Conservation (phyloP, 2,797 vertebrate species). For the Lagocephalus sceleratus region DNA sequence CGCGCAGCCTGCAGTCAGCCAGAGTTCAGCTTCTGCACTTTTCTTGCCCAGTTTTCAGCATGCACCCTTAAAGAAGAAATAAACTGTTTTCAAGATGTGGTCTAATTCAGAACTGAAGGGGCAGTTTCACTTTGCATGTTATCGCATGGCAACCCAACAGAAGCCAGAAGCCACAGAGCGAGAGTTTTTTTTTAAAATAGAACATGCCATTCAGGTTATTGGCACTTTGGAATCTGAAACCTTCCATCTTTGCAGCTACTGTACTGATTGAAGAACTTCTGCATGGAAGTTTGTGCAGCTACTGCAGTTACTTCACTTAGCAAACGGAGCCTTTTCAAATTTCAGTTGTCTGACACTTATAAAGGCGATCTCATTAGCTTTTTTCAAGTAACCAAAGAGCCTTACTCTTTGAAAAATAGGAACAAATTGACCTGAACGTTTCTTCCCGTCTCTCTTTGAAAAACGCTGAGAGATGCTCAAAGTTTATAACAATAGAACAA, state of each 20-base stretch:
- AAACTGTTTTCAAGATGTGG: slow-evolving; percentile 15
- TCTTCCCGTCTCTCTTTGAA: neutral
- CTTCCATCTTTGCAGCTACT: neutral
- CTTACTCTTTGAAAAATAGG: neutral
- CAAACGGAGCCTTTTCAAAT: neutral
- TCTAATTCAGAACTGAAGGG: slow-evolving; percentile 11
- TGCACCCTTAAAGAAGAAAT: neutral
- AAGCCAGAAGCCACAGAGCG: too few relatives aligned
- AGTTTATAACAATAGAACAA: slow-evolving; percentile 15
- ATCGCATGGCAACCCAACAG: too few relatives aligned
- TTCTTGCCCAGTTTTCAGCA: slow-evolving; percentile 6
- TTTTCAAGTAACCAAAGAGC: neutral
- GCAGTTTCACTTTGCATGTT: slow-evolving; percentile 5
- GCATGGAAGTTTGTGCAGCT: too few relatives aligned
- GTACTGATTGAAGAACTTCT: neutral
- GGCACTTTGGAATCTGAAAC: neutral
- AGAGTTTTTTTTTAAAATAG: slow-evolving; percentile 1
- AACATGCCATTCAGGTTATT: neutral
- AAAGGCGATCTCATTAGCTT: too few relatives aligned
- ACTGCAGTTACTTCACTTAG: neutral
- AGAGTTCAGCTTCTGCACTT: slow-evolving; percentile 26
- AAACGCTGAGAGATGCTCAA: slow-evolving; percentile 7
- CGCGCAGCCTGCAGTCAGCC: slow-evolving; percentile 18
- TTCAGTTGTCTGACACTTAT: too few relatives aligned
- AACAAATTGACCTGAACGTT: slow-evolving; percentile 2